Evolutionary conservation across 2,888 invertebrate species (phyloP), one percentile per base, ranked within the genome.

Genomic region (Lycocerus yunnanus): DNA sequence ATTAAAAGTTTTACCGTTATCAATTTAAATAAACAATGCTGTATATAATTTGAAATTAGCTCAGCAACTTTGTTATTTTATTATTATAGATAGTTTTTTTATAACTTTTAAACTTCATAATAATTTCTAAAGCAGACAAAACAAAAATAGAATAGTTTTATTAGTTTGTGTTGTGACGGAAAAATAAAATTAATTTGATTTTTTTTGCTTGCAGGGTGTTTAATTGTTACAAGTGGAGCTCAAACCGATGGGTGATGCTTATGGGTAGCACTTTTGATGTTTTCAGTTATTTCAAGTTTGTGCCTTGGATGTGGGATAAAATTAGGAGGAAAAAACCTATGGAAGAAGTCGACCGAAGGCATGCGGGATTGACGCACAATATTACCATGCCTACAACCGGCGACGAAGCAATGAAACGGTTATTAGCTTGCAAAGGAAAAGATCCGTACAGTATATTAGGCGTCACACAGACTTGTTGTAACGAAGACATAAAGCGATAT

Each of bases 401-500:
- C 8, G 97, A 97, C 81, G 97, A 98, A 87, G 97, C 97, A 60
- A 96, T 97, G 95, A 96, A 95, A 87, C 90, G 97, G 83, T 89
- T 98, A 79, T 88, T 97, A 14, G 95, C 97, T 69, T 97, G 97
- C 86, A 96, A 96, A 89, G 97, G 97, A 79, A 97, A 97, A 87
- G 97, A 98, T 88, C 97, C 98, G 4, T 98, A 97, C 85, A 97
- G 95, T 73, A 87, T 87, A 76, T 79, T 87, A 65, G 87, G 98
- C 43, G 95, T 98, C 3, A 93, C 94, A 67, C 93, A 93, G 67
- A 93, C 94, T 75, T 96, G 97, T 85, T 92, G 94, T 13, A 97
- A 97, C 85, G 97, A 97, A 80, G 97, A 97, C 84, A 96, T 98
- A 82, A 95, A 96, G 85, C 93, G 95, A 82, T 97, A 97, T 89